These are phyloP conservation scores for Siphonodentalium dalli DNA, from an alignment of 2,888 invertebrate genomes.

Conservation along the genomic window DNA sequence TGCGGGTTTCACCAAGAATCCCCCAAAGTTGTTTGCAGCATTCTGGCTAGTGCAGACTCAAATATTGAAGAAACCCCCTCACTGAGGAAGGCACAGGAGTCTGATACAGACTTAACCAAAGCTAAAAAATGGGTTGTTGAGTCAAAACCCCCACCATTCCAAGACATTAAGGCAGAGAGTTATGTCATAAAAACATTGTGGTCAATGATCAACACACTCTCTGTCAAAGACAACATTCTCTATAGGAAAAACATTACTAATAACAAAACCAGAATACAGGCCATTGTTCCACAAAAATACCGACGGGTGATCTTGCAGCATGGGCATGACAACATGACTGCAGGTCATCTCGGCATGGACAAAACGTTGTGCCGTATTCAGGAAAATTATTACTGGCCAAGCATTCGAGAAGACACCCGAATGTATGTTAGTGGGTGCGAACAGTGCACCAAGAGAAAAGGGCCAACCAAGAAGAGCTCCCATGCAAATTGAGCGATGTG, in stretches of 20 bases:
- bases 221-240: background rate
- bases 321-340: slow-evolving; percentile 3
- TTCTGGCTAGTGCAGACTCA: background rate
- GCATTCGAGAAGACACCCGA: background rate
- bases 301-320: background rate
- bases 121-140: background rate
- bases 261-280: slow-evolving; percentile 1
- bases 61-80: background rate
- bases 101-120: too few species aligned
- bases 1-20: background rate
- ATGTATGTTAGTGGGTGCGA: slow-evolving; percentile 2
- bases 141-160: background rate
- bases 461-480: background rate
- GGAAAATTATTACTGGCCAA: slow-evolving; percentile 4
- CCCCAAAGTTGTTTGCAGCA: background rate
- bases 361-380: background rate
- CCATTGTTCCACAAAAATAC: background rate
- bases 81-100: background rate
- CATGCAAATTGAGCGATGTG: background rate
- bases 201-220: slow-evolving; percentile 1
- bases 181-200: background rate
- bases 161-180: background rate
- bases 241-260: background rate
- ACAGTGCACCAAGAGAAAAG: slow-evolving; percentile 6
- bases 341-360: slow-evolving; percentile 1